Conservation (phyloP, 2,888 invertebrate genomes). For the Tyria jacobaeae region DNA sequence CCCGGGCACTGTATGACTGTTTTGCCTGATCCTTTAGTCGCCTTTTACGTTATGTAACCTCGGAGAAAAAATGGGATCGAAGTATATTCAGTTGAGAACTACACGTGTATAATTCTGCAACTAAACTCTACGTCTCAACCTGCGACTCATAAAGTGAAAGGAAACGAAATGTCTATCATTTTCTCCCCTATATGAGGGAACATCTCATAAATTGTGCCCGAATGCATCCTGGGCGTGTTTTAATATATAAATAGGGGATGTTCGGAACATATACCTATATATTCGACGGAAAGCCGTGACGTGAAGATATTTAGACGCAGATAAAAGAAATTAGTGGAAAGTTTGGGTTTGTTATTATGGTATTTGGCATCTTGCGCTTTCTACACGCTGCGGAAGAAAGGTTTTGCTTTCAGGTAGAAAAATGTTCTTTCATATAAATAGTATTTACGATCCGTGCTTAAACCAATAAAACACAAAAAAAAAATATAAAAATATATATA, state of each 20-base stretch:
- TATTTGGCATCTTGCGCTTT: no score
- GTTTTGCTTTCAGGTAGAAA: no score
- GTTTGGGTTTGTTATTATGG: not conserved
- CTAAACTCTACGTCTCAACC: not conserved
- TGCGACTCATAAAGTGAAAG: not conserved
- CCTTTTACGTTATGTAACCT: no score
- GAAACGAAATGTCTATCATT: slow-evolving; percentile 9
- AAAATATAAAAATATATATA: no score
- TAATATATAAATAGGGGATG: slow-evolving; percentile 20
- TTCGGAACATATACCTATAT: not conserved
- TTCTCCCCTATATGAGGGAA: slow-evolving; percentile 12
- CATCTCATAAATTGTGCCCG: slow-evolving; percentile 15
- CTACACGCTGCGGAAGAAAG: no score
- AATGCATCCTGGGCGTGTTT: slow-evolving; percentile 23
- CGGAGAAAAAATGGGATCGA: no score
- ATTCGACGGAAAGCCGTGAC: not conserved
- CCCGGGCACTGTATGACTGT: no score
- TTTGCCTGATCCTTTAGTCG: no score
- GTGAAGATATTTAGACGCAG: not conserved
- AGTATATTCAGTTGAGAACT: no score
- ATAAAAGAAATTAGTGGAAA: not conserved
- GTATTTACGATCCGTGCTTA: no score
- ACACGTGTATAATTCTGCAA: not conserved
- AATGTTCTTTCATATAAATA: no score
- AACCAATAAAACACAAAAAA: no score